Evolutionary conservation across 2,888 invertebrate genomes (phyloP).

Genomic region (Amphimallon solstitiale): DNA sequence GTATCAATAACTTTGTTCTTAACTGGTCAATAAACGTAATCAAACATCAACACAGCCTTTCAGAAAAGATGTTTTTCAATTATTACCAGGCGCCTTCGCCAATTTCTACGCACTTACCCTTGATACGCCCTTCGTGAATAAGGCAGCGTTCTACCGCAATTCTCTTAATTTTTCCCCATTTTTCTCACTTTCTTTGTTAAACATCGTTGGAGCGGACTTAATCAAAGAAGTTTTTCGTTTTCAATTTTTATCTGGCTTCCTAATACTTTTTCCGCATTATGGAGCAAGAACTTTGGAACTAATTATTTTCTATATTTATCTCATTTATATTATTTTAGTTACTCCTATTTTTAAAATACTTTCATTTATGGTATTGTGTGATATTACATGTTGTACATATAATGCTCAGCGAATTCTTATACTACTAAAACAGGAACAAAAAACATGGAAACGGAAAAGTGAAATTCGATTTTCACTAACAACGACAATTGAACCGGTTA

Average conservation of each 20-base stretch:
- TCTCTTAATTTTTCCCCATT: conserved; percentile 17
- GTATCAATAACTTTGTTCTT: too few relatives aligned
- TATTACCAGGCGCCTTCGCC: conserved; percentile 13
- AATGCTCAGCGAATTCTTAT: too few relatives aligned
- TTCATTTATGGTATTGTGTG: too few relatives aligned
- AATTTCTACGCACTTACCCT: conserved; percentile 1
- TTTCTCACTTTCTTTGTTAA: conserved; percentile 16
- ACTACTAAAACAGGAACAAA: too few relatives aligned
- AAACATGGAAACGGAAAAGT: too few relatives aligned
- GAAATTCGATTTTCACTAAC: too few relatives aligned
- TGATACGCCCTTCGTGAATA: conserved; percentile 8
- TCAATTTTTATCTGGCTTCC: conserved; percentile 16
- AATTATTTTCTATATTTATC: conserved; percentile 1
- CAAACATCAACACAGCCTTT: neutral
- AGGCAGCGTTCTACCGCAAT: conserved; percentile 15
- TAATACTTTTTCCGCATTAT: neutral
- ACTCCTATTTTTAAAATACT: too few relatives aligned
- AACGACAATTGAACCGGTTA: too few relatives aligned
- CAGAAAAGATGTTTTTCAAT: conserved; percentile 20
- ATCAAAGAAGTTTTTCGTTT: conserved; percentile 24
- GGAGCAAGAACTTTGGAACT: neutral
- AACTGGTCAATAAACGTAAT: conserved; percentile 13
- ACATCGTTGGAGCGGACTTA: conserved; percentile 11
- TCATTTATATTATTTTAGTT: conserved; percentile 3
- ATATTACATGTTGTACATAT: too few relatives aligned